These are phyloP conservation scores for Parauchenoglanis punctatus DNA, from an alignment of 2,797 vertebrate species.

Conservation along the genomic window DNA sequence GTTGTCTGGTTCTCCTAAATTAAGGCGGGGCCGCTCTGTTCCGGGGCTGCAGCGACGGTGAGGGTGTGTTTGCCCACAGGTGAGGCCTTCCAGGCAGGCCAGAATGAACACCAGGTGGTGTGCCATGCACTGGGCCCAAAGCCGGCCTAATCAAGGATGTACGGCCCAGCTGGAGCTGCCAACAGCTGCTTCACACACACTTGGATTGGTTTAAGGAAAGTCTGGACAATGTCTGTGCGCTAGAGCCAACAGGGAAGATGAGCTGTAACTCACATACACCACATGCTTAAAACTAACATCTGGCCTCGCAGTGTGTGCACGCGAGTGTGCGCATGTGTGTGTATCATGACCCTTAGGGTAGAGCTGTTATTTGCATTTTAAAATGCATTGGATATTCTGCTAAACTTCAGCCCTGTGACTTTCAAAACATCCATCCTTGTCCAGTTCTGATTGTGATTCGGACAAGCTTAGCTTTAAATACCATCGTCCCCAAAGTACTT, in stretches of 20 bases:
- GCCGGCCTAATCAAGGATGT: conserved; percentile 77
- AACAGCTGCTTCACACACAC: conserved; percentile 78
- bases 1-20: not conserved
- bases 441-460: conserved; percentile 35
- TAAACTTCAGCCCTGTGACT: conserved; percentile 40
- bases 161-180: conserved; percentile 75
- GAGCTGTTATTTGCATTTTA: conserved; percentile 51
- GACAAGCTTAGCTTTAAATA: conserved; percentile 36
- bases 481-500: conserved; percentile 26
- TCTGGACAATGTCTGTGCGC: conserved; percentile 56
- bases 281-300: conserved; percentile 52
- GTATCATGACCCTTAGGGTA: conserved; percentile 74
- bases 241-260: conserved; percentile 40
- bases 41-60: not conserved
- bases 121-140: conserved; percentile 70
- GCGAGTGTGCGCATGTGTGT: conserved; percentile 46
- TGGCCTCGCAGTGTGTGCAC: conserved; percentile 36
- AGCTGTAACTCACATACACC: conserved; percentile 45
- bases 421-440: conserved; percentile 39
- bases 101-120: conserved; percentile 77
- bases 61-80: conserved; percentile 35
- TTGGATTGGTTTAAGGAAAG: conserved; percentile 72
- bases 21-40: conserved; percentile 32
- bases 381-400: conserved; percentile 33
- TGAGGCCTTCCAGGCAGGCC: conserved; percentile 54